Base-by-base conservation (phyloP, 2,113 vertebrate species). In the Lepisosteus osseus region DNA sequence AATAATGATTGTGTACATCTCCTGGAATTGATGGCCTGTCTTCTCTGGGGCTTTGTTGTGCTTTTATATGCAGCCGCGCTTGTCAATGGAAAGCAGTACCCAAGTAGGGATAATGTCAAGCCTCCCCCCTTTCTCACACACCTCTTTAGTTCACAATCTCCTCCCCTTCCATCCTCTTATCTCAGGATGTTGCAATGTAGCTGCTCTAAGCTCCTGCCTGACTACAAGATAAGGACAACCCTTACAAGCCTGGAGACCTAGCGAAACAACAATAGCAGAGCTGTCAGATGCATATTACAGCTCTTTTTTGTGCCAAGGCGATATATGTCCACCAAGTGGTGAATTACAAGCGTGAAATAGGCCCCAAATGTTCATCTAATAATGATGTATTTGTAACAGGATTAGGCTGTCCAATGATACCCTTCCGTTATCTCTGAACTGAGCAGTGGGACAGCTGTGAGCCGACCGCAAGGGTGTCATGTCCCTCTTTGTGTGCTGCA, bases 1-100 rank as follows among this genome's bases (percentile, higher is more conserved):
- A 89, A 92, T 95, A 93, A 94, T 90, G 92, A 95, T 89, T 91
- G 93, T 94, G 94, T 96, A 95, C 94, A 94, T 95, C 93, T 87
- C 90, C 76, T 87, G 87, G 92, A 95, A 98, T 96, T 96, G 95
- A 98, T 97, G 95, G 89, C 88, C 92, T 93, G 95, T 95, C 94
- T 90, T 88, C 80, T 83, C 84, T 82, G 69, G 83, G 75, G 88
- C 92, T 93, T 94, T 94, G 91, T 94, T 85, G 76, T 81, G 81
- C 54, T 47, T 91, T 88, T 90, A 90, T 90, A 88, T 89, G 93
- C 86, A 78, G 92, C 86, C 79, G 81, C 83, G 89, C 89, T 84
- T 93, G 93, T 95, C 94, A 93, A 89, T 88, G 82, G 82, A 88
- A 82, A 87, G 87, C 85, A 86, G 72, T 64, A 88, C 84, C 77